A percentile compares a stretch with the other conserved stretches of the same genome.
Conservation (phyloP, 2,797 vertebrate genomes). For the Liasis olivaceus region DNA sequence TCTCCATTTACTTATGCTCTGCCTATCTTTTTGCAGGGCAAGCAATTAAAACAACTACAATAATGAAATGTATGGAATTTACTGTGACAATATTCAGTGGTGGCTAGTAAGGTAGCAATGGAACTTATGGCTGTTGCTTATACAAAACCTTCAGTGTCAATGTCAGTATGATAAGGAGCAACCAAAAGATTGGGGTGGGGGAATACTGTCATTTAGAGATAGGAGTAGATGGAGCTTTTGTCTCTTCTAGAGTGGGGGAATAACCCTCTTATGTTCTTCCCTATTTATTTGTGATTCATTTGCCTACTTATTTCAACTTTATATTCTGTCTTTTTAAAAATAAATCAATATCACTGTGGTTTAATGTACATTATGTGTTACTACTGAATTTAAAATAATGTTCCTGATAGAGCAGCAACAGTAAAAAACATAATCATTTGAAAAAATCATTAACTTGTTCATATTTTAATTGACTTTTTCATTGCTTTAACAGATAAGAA, state of each 20-base stretch:
- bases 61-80: background rate
- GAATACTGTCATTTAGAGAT: background rate
- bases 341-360: background rate
- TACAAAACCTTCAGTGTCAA: background rate
- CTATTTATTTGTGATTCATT: background rate
- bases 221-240: background rate
- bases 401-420: background rate
- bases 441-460: background rate
- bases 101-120: background rate
- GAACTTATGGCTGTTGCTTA: background rate
- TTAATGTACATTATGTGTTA: background rate
- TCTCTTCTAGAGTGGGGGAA: background rate
- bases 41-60: background rate
- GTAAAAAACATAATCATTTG: background rate
- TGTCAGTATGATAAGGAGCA: background rate
- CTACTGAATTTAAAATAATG: background rate
- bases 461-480: constrained; percentile 20
- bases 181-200: background rate
- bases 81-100: background rate
- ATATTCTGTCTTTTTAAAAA: background rate
- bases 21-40: background rate
- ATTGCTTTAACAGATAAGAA: background rate
- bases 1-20: background rate
- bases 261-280: background rate
- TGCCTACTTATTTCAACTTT: background rate